Evolutionary conservation across 2,113 vertebrate genomes (phyloP).

Genomic region (Crypturellus undulatus): DNA sequence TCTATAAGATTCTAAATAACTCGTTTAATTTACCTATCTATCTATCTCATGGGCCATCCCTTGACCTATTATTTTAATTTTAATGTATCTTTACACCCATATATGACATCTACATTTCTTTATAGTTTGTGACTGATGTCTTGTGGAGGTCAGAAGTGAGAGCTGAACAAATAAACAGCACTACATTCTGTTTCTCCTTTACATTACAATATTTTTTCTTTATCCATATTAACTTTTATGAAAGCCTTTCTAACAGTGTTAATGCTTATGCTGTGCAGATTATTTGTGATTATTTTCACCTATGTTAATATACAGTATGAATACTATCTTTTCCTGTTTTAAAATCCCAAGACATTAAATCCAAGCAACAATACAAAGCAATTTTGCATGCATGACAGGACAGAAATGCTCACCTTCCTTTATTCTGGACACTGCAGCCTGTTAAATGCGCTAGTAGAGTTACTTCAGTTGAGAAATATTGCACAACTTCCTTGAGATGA

Average conservation of each 20-base stretch:
- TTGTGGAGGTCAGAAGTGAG: neutral
- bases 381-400: neutral
- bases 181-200: neutral
- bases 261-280: neutral
- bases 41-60: neutral
- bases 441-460: neutral
- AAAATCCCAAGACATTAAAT: conserved; percentile 23
- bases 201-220: neutral
- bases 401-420: neutral
- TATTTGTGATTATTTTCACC: neutral
- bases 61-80: neutral
- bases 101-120: neutral
- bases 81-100: neutral
- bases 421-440: neutral
- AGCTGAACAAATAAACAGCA: neutral
- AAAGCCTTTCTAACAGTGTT: neutral
- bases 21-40: neutral
- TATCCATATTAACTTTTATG: neutral
- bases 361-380: neutral
- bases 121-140: neutral
- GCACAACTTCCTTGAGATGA: neutral
- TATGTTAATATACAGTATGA: neutral
- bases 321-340: neutral
- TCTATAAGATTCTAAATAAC: neutral
- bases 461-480: neutral